A percentile compares a stretch with the other conserved stretches of the same genome.
Evolutionary conservation across 1,140 invertebrate species (phyloP).

Genomic region (Scaptomyza graminum): DNA sequence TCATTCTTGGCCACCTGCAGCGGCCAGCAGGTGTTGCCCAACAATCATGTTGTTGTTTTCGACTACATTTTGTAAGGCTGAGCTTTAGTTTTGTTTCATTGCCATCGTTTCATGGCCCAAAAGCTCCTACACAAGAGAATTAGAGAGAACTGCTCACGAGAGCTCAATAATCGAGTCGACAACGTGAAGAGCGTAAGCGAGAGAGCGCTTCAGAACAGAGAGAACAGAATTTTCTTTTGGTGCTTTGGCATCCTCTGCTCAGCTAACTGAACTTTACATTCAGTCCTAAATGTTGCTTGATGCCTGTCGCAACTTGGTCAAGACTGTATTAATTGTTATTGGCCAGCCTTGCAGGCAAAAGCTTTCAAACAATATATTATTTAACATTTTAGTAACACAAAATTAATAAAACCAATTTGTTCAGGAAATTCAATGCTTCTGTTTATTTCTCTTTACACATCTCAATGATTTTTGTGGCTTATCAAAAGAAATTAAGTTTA

Average conservation of each 20-base stretch:
- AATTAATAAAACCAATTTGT: too few species aligned
- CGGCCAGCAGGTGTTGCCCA: conserved; percentile 36
- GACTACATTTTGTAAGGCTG: not conserved
- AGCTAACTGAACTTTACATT: not conserved
- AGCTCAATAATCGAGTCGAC: not conserved
- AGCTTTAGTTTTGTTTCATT: conserved; percentile 30
- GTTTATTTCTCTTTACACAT: too few species aligned
- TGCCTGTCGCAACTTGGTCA: conserved; percentile 14
- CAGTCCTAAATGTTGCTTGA: conserved; percentile 19
- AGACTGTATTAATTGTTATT: not conserved
- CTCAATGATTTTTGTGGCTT: too few species aligned
- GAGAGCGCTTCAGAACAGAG: not conserved
- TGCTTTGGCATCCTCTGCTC: not conserved
- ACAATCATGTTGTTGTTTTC: conserved; percentile 23
- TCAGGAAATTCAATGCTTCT: too few species aligned
- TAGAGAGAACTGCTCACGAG: not conserved
- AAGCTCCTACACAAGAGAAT: conserved; percentile 22
- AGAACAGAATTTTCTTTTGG: not conserved
- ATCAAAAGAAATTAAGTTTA: not conserved
- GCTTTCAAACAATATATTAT: not conserved
- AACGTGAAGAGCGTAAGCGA: not conserved
- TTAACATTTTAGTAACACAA: not conserved
- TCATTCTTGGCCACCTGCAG: conserved; percentile 59
- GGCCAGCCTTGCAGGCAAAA: conserved; percentile 1
- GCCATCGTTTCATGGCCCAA: conserved; percentile 39